These are phyloP conservation scores for Euura saliciscinereae DNA, from an alignment of 1,140 invertebrate genomes.

Conservation along the genomic window DNA sequence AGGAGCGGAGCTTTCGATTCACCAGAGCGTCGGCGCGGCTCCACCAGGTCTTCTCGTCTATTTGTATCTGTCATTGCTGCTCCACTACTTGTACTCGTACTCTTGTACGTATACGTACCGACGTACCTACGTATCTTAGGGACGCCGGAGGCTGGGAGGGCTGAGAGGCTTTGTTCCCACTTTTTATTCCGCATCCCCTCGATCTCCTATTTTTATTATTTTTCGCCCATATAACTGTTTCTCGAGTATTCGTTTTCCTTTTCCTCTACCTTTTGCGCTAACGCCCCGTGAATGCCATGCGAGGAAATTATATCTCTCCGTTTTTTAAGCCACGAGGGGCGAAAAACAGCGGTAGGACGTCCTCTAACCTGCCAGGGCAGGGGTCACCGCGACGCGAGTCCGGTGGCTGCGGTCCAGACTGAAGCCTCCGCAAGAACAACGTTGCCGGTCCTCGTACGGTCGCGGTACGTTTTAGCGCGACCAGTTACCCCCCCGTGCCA, in stretches of 20 bases:
- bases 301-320: background rate
- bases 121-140: background rate
- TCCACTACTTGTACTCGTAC: conserved; percentile 14
- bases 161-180: background rate
- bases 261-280: too few species aligned
- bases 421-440: conserved; percentile 39
- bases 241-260: too few species aligned
- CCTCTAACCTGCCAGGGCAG: background rate
- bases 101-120: conserved; percentile 20
- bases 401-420: conserved; percentile 49
- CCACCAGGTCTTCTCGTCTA: conserved; percentile 45
- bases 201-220: background rate
- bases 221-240: too few species aligned
- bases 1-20: conserved; percentile 22
- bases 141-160: background rate
- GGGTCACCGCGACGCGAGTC: background rate
- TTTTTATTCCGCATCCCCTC: background rate
- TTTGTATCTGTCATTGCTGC: conserved; percentile 60
- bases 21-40: conserved; percentile 2
- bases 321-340: conserved; percentile 14
- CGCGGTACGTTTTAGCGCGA: conserved; percentile 10
- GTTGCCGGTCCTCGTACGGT: background rate
- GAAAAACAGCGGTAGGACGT: conserved; percentile 10
- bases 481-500: conserved; percentile 14
- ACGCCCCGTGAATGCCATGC: too few species aligned